Conservation (phyloP, 1,140 invertebrate genomes). For the Zophobas atratus region DNA sequence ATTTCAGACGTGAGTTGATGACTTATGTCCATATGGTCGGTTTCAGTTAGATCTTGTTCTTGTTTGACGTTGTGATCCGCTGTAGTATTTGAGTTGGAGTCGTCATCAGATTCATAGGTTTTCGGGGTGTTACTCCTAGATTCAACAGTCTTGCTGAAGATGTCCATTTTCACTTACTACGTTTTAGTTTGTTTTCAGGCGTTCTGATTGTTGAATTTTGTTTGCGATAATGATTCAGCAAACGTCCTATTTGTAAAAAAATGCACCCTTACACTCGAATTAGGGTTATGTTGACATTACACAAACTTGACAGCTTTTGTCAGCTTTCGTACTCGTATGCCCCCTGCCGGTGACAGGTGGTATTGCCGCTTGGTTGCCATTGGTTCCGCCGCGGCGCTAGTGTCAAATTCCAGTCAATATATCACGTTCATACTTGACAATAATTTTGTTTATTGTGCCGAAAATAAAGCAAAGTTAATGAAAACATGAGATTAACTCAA, state of each 20-base stretch:
- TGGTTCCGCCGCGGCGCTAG: constrained; percentile 52
- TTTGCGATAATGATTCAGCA: too few species aligned
- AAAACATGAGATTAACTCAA: constrained; percentile 11
- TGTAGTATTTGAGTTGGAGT: constrained; percentile 57
- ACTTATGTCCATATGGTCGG: constrained; percentile 13
- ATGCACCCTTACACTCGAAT: background rate
- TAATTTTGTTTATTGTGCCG: constrained; percentile 61
- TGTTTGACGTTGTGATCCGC: constrained; percentile 56
- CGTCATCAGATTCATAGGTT: constrained; percentile 54
- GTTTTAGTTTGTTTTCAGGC: too few species aligned
- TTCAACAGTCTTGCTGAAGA: too few species aligned
- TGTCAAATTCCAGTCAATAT: constrained; percentile 63
- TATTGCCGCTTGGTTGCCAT: background rate
- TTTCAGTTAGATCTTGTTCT: background rate
- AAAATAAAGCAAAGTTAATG: constrained; percentile 43
- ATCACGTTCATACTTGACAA: constrained; percentile 62
- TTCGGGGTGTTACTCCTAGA: too few species aligned
- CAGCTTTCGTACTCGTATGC: background rate
- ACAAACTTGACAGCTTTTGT: constrained; percentile 2
- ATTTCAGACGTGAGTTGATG: constrained; percentile 1
- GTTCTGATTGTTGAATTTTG: too few species aligned
- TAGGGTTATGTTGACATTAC: constrained; percentile 27
- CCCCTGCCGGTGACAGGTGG: background rate
- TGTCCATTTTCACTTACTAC: too few species aligned
- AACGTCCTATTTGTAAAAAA: too few species aligned